phyloP scores from a whole-genome alignment of 1,140 invertebrate species.

The Solen grandis region DNA sequence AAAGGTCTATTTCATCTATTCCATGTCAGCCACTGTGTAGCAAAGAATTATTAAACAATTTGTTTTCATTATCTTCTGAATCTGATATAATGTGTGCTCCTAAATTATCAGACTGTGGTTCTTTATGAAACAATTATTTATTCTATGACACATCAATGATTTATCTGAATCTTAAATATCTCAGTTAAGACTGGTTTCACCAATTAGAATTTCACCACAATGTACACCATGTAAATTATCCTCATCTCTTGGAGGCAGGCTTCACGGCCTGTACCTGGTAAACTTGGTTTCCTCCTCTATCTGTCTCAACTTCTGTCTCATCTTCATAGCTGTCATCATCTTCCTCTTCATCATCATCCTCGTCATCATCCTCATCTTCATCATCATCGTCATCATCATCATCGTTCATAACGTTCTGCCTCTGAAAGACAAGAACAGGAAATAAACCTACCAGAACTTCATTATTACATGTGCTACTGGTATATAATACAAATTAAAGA shows the following conservation, averaged over 20 bases:
- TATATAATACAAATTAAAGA: slow-evolving; percentile 2
- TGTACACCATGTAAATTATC: too few species aligned
- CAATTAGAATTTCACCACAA: too few species aligned
- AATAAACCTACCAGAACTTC: background rate
- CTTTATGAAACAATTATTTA: too few species aligned
- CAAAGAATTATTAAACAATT: too few species aligned
- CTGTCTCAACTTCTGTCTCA: slow-evolving; percentile 64
- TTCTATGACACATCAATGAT: too few species aligned
- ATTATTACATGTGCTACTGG: background rate
- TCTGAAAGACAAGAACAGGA: slow-evolving; percentile 5
- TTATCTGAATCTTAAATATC: too few species aligned
- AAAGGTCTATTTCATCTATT: too few species aligned
- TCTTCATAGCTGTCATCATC: slow-evolving; percentile 72
- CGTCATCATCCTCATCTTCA: slow-evolving; percentile 70
- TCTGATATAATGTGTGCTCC: too few species aligned
- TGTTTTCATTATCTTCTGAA: too few species aligned
- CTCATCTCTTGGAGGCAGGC: background rate
- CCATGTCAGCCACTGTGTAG: too few species aligned
- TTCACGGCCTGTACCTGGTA: background rate
- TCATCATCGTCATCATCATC: slow-evolving; percentile 69
- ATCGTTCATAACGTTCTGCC: slow-evolving; percentile 64
- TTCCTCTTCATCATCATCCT: slow-evolving; percentile 72
- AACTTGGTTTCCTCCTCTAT: slow-evolving; percentile 21
- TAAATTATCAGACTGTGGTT: too few species aligned
- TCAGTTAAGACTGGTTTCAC: too few species aligned